These are phyloP conservation scores for Eurystomus glaucurus DNA, from an alignment of 2,797 vertebrate genomes.

Conservation along the genomic window DNA sequence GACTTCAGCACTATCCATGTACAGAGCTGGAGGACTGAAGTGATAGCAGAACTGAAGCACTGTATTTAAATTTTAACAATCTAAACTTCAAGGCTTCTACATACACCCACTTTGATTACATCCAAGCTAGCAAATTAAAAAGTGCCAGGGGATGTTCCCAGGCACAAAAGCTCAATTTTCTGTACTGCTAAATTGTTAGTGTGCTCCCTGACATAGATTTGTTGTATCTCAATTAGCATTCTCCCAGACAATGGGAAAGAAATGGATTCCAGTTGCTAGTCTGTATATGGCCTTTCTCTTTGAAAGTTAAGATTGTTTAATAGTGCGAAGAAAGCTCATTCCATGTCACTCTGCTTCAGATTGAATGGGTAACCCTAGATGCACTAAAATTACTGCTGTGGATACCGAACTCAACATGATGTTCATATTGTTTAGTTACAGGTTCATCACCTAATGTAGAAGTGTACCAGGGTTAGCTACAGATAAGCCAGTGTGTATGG, in stretches of 20 bases:
- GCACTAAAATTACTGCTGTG: not conserved
- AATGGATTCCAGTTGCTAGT: not conserved
- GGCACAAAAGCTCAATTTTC: not conserved
- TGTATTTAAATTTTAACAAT: not conserved
- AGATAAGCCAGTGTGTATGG: not conserved
- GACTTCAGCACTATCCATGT: not conserved
- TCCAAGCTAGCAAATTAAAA: not conserved
- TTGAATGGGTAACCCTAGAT: not conserved
- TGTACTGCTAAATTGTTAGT: not conserved
- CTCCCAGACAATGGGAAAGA: not conserved
- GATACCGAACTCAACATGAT: not conserved
- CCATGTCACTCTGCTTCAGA: not conserved
- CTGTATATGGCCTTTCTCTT: not conserved
- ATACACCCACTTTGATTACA: not conserved
- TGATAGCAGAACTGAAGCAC: not conserved
- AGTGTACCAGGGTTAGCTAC: not conserved
- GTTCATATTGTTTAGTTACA: not conserved
- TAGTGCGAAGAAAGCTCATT: not conserved
- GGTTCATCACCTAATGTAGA: not conserved
- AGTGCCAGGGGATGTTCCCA: not conserved
- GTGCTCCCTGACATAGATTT: not conserved
- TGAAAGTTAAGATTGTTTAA: not conserved
- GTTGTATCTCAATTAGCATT: not conserved
- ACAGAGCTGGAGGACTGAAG: not conserved
- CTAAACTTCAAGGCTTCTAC: not conserved